Evolutionary conservation across 2,113 vertebrate genomes (phyloP), one percentile per base, ranked within the genome.

Genomic region (Psettodes erumei): DNA sequence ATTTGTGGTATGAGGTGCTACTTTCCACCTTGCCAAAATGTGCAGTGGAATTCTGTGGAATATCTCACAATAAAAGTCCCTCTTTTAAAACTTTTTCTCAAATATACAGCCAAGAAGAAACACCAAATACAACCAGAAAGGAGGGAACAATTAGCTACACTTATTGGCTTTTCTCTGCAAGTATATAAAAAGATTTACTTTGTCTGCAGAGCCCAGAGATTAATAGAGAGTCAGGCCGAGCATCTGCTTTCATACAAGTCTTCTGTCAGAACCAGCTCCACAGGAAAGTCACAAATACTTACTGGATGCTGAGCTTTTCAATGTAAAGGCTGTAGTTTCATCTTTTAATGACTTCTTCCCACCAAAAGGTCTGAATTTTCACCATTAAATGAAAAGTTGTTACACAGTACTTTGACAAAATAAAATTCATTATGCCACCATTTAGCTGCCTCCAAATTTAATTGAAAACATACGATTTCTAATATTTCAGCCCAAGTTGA

Each of bases 161-260:
- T 23, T 75, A 69, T 42, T 70, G 58, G 58, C 56, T 64, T 65
- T 58, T 21, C 51, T 30, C 59, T 30, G 35, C 50, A 59, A 27
- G 48, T 42, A 74, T 63, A 61, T 37, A 28, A 60, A 66, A 73
- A 28, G 47, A 66, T 64, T 64, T 16, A 53, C 21, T 27, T 67
- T 1, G 27, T 40, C 40, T 56, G 54, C 50, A 35, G 47, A 68
- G 50, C 15, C 5, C 25, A 51, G 35, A 43, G 62, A 70, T 59
- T 50, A 51, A 23, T 8, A 11, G 6, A 50, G 2, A 58, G 27
- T 70, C 28, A 15, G 28, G 51, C 54, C 60, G 9, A 40, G 2
- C n/a, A 12, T n/a, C 8, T 30, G 3, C n/a, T 40, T 65, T 43
- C 33, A 13, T 3, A 25, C 40, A 30, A 21, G 32, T 42, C 33